phyloP scores from a whole-genome alignment of 2,888 invertebrate species.

The Pheosia gnoma region DNA sequence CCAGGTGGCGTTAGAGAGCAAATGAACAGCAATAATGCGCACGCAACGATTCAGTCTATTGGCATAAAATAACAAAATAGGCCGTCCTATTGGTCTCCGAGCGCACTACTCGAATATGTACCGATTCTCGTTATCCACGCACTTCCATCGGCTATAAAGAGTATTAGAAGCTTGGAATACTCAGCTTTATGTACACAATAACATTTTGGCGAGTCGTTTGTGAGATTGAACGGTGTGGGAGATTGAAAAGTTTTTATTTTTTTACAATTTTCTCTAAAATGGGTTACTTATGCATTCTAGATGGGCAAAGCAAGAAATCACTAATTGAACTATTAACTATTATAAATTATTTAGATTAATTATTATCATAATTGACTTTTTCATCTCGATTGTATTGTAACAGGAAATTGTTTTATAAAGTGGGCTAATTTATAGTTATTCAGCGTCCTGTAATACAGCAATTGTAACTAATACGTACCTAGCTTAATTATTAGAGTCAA shows the following conservation, averaged over 20 bases:
- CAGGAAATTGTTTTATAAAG: no score
- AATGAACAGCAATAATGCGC: background rate
- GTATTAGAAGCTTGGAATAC: background rate
- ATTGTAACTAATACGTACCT: no score
- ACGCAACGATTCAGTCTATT: background rate
- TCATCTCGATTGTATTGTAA: no score
- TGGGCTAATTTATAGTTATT: no score
- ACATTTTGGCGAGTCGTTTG: background rate
- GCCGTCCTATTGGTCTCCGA: background rate
- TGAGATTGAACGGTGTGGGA: background rate
- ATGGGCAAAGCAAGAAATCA: no score
- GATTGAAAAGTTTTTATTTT: background rate
- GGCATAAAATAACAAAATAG: background rate
- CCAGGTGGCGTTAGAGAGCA: conserved; percentile 2
- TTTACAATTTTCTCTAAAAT: background rate
- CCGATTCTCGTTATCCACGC: background rate
- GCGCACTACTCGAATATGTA: background rate
- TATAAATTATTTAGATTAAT: no score
- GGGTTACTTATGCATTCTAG: no score
- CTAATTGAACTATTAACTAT: no score
- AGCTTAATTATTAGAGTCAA: no score
- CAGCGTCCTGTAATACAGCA: no score
- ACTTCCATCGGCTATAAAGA: background rate
- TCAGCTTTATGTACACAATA: background rate
- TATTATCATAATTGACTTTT: no score